Evolutionary conservation across 2,797 vertebrate genomes (phyloP).

Genomic region (Kryptopterus vitreolus): DNA sequence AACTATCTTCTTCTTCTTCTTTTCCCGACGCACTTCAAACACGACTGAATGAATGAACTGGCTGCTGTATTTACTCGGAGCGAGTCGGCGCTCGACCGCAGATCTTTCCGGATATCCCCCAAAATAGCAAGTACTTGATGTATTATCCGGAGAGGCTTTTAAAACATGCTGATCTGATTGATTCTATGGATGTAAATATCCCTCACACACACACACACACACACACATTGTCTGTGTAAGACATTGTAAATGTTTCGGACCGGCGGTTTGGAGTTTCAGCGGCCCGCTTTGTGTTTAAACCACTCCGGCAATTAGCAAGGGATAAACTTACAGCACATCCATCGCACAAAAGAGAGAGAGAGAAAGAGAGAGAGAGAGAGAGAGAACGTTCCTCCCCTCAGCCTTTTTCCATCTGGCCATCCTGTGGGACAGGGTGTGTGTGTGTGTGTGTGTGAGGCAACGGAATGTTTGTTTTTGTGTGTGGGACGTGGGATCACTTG

Average conservation of each 20-base stretch:
- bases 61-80: constrained; percentile 5
- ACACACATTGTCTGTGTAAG: constrained; percentile 61
- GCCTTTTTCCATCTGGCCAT: constrained; percentile 76
- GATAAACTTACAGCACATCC: constrained; percentile 76
- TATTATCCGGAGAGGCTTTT: constrained; percentile 24
- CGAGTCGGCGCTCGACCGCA: neutral
- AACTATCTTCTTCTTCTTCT: constrained; percentile 16
- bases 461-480: constrained; percentile 21
- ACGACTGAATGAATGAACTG: neutral
- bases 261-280: constrained; percentile 70
- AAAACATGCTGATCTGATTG: constrained; percentile 23
- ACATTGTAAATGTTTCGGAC: constrained; percentile 73
- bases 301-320: constrained; percentile 74
- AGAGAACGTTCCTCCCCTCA: constrained; percentile 53
- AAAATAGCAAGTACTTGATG: constrained; percentile 13
- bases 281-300: constrained; percentile 75
- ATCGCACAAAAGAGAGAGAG: constrained; percentile 65
- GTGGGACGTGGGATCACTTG: constrained; percentile 5
- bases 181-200: constrained; percentile 26
- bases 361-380: constrained; percentile 39
- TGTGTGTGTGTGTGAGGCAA: constrained; percentile 8
- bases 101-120: constrained; percentile 17
- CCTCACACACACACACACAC: constrained; percentile 6
- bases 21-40: constrained; percentile 3
- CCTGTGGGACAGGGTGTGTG: constrained; percentile 63